Conservation (phyloP, 2,888 invertebrate species). For the Coelinius sp. region DNA sequence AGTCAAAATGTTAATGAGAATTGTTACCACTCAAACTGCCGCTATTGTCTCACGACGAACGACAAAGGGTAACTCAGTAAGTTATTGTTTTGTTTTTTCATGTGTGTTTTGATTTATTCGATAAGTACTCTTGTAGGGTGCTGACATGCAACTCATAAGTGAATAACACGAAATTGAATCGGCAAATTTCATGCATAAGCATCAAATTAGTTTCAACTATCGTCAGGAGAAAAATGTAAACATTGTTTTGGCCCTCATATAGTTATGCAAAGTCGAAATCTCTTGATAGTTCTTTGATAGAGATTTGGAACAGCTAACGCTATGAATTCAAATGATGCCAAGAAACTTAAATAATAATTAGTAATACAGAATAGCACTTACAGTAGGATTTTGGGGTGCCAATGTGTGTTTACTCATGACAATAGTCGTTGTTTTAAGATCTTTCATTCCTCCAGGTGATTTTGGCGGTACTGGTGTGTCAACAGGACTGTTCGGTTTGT, state of each 20-base stretch:
- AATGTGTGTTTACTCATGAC: constrained; percentile 95
- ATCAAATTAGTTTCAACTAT: neutral
- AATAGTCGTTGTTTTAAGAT: constrained; percentile 89
- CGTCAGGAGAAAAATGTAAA: neutral
- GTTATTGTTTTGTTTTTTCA: neutral
- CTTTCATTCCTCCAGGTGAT: constrained; percentile 80
- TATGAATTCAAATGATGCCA: neutral
- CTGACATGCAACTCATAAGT: neutral
- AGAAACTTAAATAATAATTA: neutral
- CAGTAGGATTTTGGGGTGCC: constrained; percentile 79
- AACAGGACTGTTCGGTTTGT: constrained; percentile 72
- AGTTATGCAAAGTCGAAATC: neutral
- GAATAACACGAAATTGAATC: neutral
- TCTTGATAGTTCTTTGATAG: neutral
- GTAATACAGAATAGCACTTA: constrained; percentile 67
- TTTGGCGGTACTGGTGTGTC: constrained; percentile 77
- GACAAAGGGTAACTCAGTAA: constrained; percentile 38
- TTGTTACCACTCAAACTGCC: constrained; percentile 30
- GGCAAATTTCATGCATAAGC: neutral
- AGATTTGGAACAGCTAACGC: neutral
- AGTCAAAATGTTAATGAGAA: neutral
- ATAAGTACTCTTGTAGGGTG: neutral
- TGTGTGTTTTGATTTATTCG: constrained; percentile 9
- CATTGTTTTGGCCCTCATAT: neutral
- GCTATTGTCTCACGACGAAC: constrained; percentile 47